A percentile compares a stretch with the other conserved stretches of the same genome.
phyloP scores from a whole-genome alignment of 1,140 invertebrate genomes.

The Drosophila obscura region DNA sequence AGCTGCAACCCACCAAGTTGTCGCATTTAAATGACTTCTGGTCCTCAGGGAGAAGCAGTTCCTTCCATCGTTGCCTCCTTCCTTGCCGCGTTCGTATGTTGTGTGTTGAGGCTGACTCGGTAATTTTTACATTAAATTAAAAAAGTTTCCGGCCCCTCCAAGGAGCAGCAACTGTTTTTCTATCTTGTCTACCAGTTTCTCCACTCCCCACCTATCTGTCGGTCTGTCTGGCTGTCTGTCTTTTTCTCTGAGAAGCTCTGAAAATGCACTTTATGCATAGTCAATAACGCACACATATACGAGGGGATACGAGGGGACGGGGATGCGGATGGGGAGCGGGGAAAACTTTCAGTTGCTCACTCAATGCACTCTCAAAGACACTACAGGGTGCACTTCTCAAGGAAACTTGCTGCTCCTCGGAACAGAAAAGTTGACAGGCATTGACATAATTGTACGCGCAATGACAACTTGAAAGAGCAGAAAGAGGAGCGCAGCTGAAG shows the following conservation, averaged over 20 bases:
- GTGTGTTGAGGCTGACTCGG: conserved; percentile 16
- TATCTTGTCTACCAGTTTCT: not conserved
- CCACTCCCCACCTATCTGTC: too few relatives aligned
- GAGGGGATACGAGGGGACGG: not conserved
- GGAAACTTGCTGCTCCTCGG: conserved; percentile 32
- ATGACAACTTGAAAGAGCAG: conserved; percentile 68
- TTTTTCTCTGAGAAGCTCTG: conserved; percentile 26
- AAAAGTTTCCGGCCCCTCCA: conserved; percentile 52
- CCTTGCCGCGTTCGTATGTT: not conserved
- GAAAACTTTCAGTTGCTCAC: conserved; percentile 67
- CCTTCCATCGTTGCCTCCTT: not conserved
- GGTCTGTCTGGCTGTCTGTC: not conserved
- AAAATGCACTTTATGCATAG: conserved; percentile 65
- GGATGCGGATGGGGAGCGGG: not conserved
- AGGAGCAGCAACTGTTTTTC: conserved; percentile 38
- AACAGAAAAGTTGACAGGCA: conserved; percentile 78
- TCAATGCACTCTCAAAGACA: conserved; percentile 75
- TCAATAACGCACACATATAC: conserved; percentile 54
- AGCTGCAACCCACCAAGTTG: conserved; percentile 58
- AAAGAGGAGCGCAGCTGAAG: too few relatives aligned
- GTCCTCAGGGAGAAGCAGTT: too few relatives aligned
- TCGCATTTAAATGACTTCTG: conserved; percentile 45
- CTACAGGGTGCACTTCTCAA: conserved; percentile 61
- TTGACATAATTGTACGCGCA: conserved; percentile 81
- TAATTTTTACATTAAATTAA: conserved; percentile 77